Percentiles rank a stretch among this genome's conserved stretches.
Evolutionary conservation across 2,113 vertebrate genomes (phyloP).

Genomic region (Oreochromis aureus): DNA sequence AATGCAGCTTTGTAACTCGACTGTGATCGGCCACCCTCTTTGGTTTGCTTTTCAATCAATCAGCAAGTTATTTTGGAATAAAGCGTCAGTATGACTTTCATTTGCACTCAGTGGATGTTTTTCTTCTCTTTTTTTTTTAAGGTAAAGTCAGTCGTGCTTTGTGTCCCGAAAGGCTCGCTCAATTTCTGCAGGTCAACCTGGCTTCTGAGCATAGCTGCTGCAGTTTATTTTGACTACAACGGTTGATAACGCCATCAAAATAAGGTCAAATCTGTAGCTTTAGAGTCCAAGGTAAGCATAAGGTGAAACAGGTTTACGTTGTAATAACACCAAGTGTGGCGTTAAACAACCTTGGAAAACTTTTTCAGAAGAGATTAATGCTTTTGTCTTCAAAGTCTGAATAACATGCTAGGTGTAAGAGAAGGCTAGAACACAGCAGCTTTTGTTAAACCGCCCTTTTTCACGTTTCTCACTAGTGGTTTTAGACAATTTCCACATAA

Average conservation of each 20-base stretch:
- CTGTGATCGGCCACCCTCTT: neutral
- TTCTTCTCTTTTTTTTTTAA: neutral
- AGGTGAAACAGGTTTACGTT: neutral
- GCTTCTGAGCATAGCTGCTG: neutral
- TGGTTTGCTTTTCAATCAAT: slow-evolving; percentile 43
- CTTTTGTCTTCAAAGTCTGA: neutral
- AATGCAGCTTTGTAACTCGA: slow-evolving; percentile 26
- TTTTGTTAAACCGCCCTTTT: neutral
- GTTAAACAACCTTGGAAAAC: neutral
- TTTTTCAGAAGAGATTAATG: neutral
- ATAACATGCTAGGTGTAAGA: neutral
- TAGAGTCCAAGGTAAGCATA: neutral
- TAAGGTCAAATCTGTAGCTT: neutral
- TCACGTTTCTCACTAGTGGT: fast-evolving
- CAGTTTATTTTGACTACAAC: neutral
- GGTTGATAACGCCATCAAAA: neutral
- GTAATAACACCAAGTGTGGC: neutral
- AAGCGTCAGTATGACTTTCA: slow-evolving; percentile 27
- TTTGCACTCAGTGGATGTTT: slow-evolving; percentile 4
- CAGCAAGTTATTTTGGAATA: slow-evolving; percentile 3
- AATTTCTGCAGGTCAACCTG: neutral
- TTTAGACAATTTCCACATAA: neutral
- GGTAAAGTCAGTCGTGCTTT: neutral
- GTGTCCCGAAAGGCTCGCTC: neutral
- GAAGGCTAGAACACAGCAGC: neutral